Evolutionary conservation across 1,140 invertebrate genomes (phyloP), one percentile per base, ranked within the genome.

Genomic region (Theocolax elegans): DNA sequence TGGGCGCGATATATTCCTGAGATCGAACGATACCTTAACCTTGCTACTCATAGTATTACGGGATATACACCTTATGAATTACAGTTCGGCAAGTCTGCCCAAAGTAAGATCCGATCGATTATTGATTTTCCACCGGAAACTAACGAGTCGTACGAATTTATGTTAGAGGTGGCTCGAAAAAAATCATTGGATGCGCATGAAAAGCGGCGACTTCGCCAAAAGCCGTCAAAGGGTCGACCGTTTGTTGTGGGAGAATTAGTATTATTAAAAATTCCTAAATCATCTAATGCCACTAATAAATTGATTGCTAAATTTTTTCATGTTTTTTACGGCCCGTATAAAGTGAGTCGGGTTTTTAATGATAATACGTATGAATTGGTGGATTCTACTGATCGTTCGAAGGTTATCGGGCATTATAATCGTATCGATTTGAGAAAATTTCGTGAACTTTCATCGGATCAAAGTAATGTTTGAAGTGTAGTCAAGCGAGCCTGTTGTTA

Each of bases 261-360:
- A 49, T 35, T 65, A 3, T 13, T 65, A 17, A 12, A 17, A 0
- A 38, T 51, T 21, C 29, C 62, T 4, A 31, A 51, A 13, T 13
- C 3, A 35, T 65, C 48, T 4, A 31, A 35, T 38, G 44, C 62
- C 4, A 9, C 51, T 4, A 15, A 65, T 13, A 49, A 49, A 35
- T 29, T 3, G 3, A 65, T 42, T 12, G 21, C 27, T 31, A 65
- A 65, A 51, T 53, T 65, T 35, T 65, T 65, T 25, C 44, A 65
- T 48, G 4, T 65, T 0, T 51, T 51, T 48, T 17, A 51, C n/a
- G 62, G 35, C n/a, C 62, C 48, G 15, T 65, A 49, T 40, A 29
- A 35, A 19, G 35, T 65, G 31, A 31, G 4, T 10, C 25, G 44
- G n/a, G 8, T 9, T 12, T 51, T 65, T 13, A 35, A 51, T 25